Evolutionary conservation across 2,113 vertebrate species (phyloP), one percentile per base, ranked within the genome.

Genomic region (Burhinus oedicnemus): DNA sequence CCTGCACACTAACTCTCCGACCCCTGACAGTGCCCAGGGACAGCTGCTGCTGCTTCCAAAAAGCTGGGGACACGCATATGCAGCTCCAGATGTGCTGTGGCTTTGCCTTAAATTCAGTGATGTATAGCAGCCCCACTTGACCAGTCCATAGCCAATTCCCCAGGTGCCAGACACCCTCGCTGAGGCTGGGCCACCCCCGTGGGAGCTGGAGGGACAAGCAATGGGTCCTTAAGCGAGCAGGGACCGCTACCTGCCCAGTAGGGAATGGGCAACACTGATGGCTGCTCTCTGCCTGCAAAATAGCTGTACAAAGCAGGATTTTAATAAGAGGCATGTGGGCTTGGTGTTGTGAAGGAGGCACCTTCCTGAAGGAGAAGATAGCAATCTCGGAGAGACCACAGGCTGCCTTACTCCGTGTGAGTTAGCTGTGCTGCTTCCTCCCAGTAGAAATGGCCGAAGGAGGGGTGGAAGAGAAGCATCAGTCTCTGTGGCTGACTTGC

Each of bases 321-420:
- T 83, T 19, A 80, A 32, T 18, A 17, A 70, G 71, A 57, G 68
- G 27, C 1, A 0, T 8, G 19, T 21, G 38, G 36, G 17, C 19
- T 76, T 60, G 20, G 14, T 34, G 29, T 16, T 29, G 65, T 1
- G 6, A 64, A 76, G 62, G 0, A 69, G 36, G 61, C 20, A 12
- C 27, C 15, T 69, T 34, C 52, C 44, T 61, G 42, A 88, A 89
- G 54, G 64, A 81, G 72, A 38, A 64, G 42, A 74, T 38, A 44
- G 21, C 36, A 16, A 7, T 6, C 15, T 52, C 4, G 0, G 72
- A 34, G 44, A 11, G 7, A 71, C 15, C 52, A 68, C 17, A 7
- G 32, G 26, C 57, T 96, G 66, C 69, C 51, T 34, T 19, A 49
- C 18, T 32, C 36, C 0, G 0, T 23, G 27, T 0, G 7, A 83